Conservation (phyloP, 2,797 vertebrate species). For the Galago senegalensis region DNA sequence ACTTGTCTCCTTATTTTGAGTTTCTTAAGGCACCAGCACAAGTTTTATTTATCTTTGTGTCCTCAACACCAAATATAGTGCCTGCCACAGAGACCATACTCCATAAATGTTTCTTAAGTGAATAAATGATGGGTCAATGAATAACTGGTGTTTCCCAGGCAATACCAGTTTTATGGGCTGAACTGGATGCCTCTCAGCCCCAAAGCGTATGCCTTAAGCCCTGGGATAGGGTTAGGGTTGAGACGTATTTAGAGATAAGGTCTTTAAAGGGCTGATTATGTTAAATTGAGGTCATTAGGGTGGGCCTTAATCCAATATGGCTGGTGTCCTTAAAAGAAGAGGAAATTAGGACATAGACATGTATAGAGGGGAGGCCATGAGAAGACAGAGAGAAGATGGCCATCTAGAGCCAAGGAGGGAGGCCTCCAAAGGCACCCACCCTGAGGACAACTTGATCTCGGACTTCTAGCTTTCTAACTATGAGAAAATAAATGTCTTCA, state of each 20-base stretch:
- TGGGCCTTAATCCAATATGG: neutral
- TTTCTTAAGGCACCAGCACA: neutral
- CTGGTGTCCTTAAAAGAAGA: neutral
- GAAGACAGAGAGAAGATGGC: neutral
- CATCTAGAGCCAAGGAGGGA: neutral
- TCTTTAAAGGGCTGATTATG: neutral
- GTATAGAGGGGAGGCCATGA: neutral
- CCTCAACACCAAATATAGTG: neutral
- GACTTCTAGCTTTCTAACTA: neutral
- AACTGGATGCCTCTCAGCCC: too few species aligned
- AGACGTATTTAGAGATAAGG: neutral
- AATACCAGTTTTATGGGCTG: neutral
- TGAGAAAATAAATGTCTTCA: neutral
- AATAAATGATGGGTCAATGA: neutral
- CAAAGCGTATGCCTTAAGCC: neutral
- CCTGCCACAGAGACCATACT: neutral
- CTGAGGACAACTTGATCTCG: too few species aligned
- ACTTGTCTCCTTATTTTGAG: neutral
- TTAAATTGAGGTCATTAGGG: neutral
- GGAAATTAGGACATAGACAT: neutral
- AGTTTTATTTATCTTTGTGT: neutral
- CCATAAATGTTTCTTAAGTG: neutral
- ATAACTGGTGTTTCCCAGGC: neutral
- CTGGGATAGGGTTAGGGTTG: too few species aligned
- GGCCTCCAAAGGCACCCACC: neutral